Conservation (phyloP, 2,113 vertebrate species). For the Syngnathus typhle region DNA sequence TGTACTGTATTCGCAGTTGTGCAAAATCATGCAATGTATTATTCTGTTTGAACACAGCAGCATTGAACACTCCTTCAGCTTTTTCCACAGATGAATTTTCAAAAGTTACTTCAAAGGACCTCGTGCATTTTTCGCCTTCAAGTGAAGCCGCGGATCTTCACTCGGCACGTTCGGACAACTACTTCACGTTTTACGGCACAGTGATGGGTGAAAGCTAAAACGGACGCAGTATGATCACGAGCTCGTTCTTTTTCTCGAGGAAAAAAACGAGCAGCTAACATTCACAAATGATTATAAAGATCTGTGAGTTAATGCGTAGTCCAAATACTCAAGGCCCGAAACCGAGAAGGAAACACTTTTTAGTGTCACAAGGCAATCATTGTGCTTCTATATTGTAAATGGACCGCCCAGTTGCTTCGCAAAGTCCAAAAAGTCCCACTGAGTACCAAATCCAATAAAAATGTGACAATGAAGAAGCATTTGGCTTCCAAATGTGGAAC, state of each 20-base stretch:
- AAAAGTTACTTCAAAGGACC: conserved; percentile 4
- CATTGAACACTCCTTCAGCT: conserved; percentile 24
- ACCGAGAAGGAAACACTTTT: background rate
- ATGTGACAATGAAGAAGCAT: background rate
- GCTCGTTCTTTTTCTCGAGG: conserved; percentile 4
- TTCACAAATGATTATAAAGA: conserved; percentile 15
- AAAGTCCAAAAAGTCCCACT: background rate
- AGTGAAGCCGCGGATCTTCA: conserved; percentile 6
- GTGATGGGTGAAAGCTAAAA: conserved; percentile 19
- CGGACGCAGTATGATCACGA: conserved; percentile 1
- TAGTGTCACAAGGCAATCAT: background rate
- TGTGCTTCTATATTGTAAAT: background rate
- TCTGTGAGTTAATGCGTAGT: background rate
- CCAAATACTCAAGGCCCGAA: background rate
- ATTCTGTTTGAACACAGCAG: conserved; percentile 32
- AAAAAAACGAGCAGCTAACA: conserved; percentile 17
- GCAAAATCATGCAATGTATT: conserved; percentile 70
- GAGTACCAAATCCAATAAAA: background rate
- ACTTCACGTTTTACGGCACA: conserved; percentile 42
- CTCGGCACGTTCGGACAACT: conserved; percentile 40
- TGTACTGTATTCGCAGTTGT: conserved; percentile 54
- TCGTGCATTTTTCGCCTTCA: conserved; percentile 23
- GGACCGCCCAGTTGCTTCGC: background rate
- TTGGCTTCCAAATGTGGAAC: background rate
- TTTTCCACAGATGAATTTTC: background rate